Percentiles rank a stretch among this genome's conserved stretches.
These are phyloP conservation scores for Plebejus argus DNA, from an alignment of 2,888 invertebrate genomes.

Conservation along the genomic window DNA sequence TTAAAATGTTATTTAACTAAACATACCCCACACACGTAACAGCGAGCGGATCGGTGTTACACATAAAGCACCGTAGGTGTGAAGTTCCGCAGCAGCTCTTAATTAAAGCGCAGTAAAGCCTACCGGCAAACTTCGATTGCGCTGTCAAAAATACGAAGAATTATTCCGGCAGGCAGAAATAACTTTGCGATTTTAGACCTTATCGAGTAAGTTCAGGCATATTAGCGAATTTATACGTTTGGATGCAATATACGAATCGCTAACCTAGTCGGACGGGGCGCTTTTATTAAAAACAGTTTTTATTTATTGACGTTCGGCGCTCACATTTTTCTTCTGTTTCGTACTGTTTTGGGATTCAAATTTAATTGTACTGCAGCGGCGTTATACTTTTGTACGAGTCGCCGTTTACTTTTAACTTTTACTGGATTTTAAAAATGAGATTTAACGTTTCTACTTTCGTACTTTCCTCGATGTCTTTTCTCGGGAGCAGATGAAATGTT, in stretches of 20 bases:
- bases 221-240: constrained; percentile 76
- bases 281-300: constrained; percentile 76
- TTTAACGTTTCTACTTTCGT: background rate
- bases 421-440: background rate
- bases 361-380: constrained; percentile 26
- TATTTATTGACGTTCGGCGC: constrained; percentile 72
- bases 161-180: constrained; percentile 74
- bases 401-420: constrained; percentile 5
- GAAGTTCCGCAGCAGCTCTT: constrained; percentile 65
- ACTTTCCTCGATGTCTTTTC: background rate
- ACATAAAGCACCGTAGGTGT: constrained; percentile 53
- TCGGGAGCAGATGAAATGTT: constrained; percentile 17
- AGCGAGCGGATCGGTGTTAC: background rate
- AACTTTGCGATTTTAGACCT: constrained; percentile 78
- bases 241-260: constrained; percentile 72
- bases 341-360: constrained; percentile 31
- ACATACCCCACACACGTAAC: background rate
- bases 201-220: constrained; percentile 77
- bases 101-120: constrained; percentile 73
- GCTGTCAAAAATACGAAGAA: constrained; percentile 81
- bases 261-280: constrained; percentile 58
- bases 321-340: constrained; percentile 54
- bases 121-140: constrained; percentile 79
- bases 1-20: background rate
- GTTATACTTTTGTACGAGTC: background rate